Evolutionary conservation across 2,113 vertebrate genomes (phyloP), one percentile per base, ranked within the genome.

Genomic region (Tauraco erythrolophus): DNA sequence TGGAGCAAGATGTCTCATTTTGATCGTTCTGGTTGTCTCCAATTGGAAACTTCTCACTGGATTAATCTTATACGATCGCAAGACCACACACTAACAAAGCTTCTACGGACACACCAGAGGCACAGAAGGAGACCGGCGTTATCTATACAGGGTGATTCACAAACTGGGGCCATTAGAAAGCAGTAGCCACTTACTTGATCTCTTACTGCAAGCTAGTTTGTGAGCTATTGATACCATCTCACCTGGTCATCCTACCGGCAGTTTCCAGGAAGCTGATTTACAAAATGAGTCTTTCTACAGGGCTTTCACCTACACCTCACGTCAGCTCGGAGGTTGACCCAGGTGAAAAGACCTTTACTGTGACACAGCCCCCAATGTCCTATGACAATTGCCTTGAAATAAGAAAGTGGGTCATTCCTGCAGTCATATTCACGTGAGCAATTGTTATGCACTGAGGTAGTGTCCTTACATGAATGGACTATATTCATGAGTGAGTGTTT

Each of bases 341-440:
- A 81, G 69, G 51, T 91, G 68, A 87, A 84, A 91, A 33, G 39
- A 87, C 80, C 56, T 56, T 87, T 60, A 35, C 35, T 51, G 19
- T 64, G 61, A 84, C 56, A 89, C 14, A 78, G 57, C 21, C 66
- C 43, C 60, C 92, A 51, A 84, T 37, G 53, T 53, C 64, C 74
- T 71, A 7, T 71, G 77, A 75, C 69, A 88, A 79, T 68, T 82
- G 70, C 37, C 48, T 91, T 93, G 84, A 94, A 97, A 84, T 84
- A 89, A 87, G 72, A 91, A 97, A 94, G 37, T 95, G 50, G 91
- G 84, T 92, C 86, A 82, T 79, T 91, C 61, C 77, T 72, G 61
- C 76, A 88, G 91, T 84, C 45, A 30, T 89, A 87, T 92, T 95
- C 61, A 41, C 78, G 70, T n/a, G 21, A 77, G 35, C 14, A 39